Conservation (phyloP, 2,797 vertebrate species). For the Sylvilagus floridanus region DNA sequence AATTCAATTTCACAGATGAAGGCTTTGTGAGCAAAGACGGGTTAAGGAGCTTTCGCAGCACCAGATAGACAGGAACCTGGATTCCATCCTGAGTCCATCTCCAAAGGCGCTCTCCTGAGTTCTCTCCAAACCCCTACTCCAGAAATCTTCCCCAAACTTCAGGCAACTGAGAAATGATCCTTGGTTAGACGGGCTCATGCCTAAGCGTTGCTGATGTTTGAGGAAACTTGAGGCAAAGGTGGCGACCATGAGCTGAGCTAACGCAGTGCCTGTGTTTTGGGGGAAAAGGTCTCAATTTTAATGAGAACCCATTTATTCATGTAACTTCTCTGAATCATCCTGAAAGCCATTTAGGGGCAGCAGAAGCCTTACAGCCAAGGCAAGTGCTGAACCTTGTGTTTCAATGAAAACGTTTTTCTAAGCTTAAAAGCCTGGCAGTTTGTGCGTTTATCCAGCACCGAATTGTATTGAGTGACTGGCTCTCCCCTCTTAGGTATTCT, state of each 20-base stretch:
- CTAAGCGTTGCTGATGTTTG: background rate
- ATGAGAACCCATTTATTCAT: background rate
- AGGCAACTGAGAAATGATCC: background rate
- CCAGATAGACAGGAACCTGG: background rate
- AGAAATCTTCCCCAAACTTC: background rate
- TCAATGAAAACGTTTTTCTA: background rate
- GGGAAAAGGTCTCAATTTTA: background rate
- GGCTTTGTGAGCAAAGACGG: background rate
- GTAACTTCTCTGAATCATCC: background rate
- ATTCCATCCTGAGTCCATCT: background rate
- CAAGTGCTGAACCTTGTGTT: background rate
- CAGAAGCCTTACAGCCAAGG: background rate
- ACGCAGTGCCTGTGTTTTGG: background rate
- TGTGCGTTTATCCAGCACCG: background rate
- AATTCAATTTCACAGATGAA: background rate
- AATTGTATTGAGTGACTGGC: background rate
- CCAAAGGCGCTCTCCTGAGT: background rate
- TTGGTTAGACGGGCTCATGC: background rate
- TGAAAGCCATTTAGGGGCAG: background rate
- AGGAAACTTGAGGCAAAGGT: background rate
- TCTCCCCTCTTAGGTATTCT: background rate
- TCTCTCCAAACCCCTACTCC: rapidly evolving
- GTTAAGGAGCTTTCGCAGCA: background rate
- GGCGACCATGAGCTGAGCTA: background rate
- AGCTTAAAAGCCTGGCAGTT: background rate